Percentiles rank a stretch among this genome's conserved stretches.
These are phyloP conservation scores for Labeo calbasu DNA, from an alignment of 2,797 vertebrate genomes.

Conservation along the genomic window DNA sequence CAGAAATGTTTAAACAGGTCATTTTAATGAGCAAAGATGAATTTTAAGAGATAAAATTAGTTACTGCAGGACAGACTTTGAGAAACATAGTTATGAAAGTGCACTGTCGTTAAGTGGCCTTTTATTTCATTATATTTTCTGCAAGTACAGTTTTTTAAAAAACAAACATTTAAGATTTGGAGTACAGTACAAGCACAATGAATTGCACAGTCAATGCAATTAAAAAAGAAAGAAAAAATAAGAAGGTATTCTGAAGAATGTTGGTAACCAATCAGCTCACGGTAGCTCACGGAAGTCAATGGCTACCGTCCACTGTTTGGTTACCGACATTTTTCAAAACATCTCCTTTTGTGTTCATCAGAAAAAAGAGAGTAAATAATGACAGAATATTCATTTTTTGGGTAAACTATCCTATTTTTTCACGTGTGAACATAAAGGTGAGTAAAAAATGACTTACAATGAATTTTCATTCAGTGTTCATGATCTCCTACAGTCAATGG, in stretches of 20 bases:
- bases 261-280: too few species aligned
- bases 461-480: not conserved
- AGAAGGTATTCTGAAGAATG: too few species aligned
- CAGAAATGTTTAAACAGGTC: too few species aligned
- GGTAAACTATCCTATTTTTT: not conserved
- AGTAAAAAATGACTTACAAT: not conserved
- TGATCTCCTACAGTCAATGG: not conserved
- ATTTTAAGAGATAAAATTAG: too few species aligned
- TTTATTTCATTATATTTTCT: not conserved
- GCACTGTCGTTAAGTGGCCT: not conserved
- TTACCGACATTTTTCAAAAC: too few species aligned
- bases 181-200: not conserved
- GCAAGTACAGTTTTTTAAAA: not conserved
- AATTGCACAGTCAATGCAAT: not conserved
- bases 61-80: too few species aligned
- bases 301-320: too few species aligned
- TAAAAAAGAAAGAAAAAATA: too few species aligned
- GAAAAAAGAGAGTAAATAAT: not conserved
- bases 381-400: not conserved
- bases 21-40: too few species aligned
- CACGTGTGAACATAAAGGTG: not conserved
- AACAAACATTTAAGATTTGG: not conserved
- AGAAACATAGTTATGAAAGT: not conserved
- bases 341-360: too few species aligned
- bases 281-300: too few species aligned